A percentile compares a stretch with the other conserved stretches of the same genome.
phyloP scores from a whole-genome alignment of 1,140 invertebrate genomes.

The Temnothorax longispinosus region DNA sequence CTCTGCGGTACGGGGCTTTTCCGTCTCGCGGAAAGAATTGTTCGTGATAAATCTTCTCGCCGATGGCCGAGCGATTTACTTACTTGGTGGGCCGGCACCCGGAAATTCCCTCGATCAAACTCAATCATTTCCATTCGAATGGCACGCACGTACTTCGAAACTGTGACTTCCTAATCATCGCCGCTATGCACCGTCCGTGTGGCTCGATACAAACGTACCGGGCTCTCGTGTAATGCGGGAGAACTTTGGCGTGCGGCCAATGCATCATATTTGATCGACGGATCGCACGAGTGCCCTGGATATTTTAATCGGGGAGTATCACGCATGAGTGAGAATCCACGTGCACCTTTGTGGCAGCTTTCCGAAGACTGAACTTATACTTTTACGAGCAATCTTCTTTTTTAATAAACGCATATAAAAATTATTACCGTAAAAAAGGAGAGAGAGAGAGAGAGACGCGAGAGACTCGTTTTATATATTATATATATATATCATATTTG shows the following conservation, averaged over 20 bases:
- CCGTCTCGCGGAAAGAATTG: slow-evolving; percentile 61
- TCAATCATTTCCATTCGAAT: slow-evolving; percentile 73
- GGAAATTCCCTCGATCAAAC: slow-evolving; percentile 71
- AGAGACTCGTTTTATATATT: not conserved
- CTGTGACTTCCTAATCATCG: slow-evolving; percentile 60
- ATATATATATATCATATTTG: not conserved
- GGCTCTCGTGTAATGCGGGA: slow-evolving; percentile 34
- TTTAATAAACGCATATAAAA: slow-evolving; percentile 31
- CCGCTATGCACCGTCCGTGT: slow-evolving; percentile 4
- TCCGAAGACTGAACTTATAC: not conserved
- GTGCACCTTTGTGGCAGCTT: slow-evolving; percentile 28
- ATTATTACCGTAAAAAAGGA: not conserved
- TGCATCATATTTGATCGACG: slow-evolving; percentile 58
- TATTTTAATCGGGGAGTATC: slow-evolving; percentile 50
- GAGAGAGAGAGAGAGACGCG: not conserved
- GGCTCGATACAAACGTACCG: slow-evolving; percentile 35
- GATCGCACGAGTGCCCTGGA: slow-evolving; percentile 45
- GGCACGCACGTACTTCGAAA: slow-evolving; percentile 63
- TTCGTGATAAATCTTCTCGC: slow-evolving; percentile 74
- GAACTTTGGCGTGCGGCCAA: slow-evolving; percentile 53
- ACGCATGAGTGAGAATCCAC: slow-evolving; percentile 14
- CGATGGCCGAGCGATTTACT: slow-evolving; percentile 74
- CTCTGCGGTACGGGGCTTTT: not conserved
- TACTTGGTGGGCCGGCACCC: slow-evolving; percentile 40
- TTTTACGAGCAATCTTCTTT: slow-evolving; percentile 9